phyloP scores from a whole-genome alignment of 2,113 vertebrate species.

The Nothocercus nigrocapillus region DNA sequence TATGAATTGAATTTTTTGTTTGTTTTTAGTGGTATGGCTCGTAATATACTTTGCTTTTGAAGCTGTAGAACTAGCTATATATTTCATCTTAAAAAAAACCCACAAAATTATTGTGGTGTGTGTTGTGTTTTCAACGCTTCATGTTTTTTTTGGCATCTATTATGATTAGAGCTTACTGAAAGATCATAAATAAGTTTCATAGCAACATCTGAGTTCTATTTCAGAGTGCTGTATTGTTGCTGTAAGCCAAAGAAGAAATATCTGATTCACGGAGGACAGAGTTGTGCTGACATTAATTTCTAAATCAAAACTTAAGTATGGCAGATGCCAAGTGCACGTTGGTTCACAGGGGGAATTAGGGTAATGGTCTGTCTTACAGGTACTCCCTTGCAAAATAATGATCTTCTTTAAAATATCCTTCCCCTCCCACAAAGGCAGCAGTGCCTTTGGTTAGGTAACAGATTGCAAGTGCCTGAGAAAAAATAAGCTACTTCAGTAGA shows the following conservation, averaged over 20 bases:
- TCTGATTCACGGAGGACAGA: background rate
- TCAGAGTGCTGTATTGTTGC: background rate
- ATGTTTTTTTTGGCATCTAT: background rate
- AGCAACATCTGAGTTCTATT: background rate
- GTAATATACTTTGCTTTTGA: background rate
- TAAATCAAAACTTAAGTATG: background rate
- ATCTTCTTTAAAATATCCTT: background rate
- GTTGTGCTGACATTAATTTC: background rate
- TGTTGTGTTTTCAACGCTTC: background rate
- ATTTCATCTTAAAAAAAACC: background rate
- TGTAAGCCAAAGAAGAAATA: background rate
- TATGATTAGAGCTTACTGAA: background rate
- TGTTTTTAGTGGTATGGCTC: background rate
- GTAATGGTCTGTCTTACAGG: background rate
- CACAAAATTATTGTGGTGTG: background rate
- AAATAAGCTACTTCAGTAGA: background rate
- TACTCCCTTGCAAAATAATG: fast-evolving
- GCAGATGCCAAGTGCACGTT: background rate
- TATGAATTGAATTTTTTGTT: background rate
- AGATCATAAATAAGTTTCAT: background rate
- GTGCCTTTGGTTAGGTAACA: background rate
- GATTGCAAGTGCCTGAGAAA: background rate
- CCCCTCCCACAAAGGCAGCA: background rate
- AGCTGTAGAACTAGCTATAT: background rate
- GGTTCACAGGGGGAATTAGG: background rate